Evolutionary conservation across 2,888 invertebrate species (phyloP), one percentile per base, ranked within the genome.

Genomic region (Cordylochernes scorpioides): DNA sequence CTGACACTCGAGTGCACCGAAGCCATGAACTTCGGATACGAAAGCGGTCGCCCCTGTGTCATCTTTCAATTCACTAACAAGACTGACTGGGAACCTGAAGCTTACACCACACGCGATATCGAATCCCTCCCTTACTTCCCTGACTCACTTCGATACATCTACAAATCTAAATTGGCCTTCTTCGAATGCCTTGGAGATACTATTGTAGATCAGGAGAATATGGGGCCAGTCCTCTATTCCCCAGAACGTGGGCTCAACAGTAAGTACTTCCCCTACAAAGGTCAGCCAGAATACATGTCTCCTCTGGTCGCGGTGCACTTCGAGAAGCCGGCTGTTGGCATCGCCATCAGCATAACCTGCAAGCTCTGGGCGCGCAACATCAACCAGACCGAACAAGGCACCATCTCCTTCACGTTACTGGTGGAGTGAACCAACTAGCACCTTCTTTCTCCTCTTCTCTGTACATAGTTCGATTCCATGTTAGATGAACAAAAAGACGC

Each of bases 21-120:
- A 34, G 61, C 63, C 17, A 67, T 71, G 43, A 65, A 71, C 46
- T 97, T 72, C 57, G 88, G 86, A 50, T 94, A 71, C 56, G 68
- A 69, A 42, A 63, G 64, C 42, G 74, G 72, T 34, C 70, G 53
- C 31, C 94, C 94, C 9, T 97, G 97, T 55, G 72, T 97, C 51
- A 72, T 88, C 59, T 65, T 97, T 43, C 91, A 94, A 55, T 62
- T 97, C 46, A 94, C 94, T 56, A 86, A 82, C 78, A 82, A 86
- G 48, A 84, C 67, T 57, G 72, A 71, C 47, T 88, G 86, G 84
- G 48, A 56, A 24, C 84, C 86, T 13, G 58, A 65, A 29, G 67
- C 67, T 28, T 82, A 68, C 59, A 71, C 73, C 41, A 61, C 68
- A 17, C 65, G 65, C 34, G 53, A 59, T 31, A 57, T 77, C 40